Base-by-base conservation (phyloP, 1,140 invertebrate species). In the Lamellibrachia luymesi region DNA sequence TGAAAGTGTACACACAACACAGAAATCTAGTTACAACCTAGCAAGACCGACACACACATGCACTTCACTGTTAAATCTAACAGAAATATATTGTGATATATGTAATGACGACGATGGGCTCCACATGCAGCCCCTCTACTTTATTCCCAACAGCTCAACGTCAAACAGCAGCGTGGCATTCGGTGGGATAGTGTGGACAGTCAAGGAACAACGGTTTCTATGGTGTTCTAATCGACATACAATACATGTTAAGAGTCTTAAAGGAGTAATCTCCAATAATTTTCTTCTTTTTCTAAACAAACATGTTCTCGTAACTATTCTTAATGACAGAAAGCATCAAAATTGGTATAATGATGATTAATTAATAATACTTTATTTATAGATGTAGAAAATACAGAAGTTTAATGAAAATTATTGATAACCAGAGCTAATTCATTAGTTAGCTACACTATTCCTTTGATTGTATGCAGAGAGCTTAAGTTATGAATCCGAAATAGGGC, bases 141-240 rank as follows among this genome's bases (percentile, higher is more conserved):
- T 92, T 22, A 92, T 51, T 38, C 49, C 52, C 50, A 96, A 92
- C 10, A 96, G 94, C 93, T 96, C 95, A 38, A 99, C 98, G 96
- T 99, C 98, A 97, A 99, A 97, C 50, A 98, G 97, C 5, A 99
- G 96, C 1, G 98, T 99, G 0, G 98, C 95, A 96, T 99, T 97
- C 8, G 98, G 97, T 38, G 98, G 98, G 94, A 99, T 99, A 95
- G 95, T 95, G 92, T 51, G n/a, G 38, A 51, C 51, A 22, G 94
- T 95, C 94, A 95, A 95, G 95, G 94, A 93, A 90, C 7, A 93
- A 64, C n/a, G 0, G 92, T 92, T 38, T 38, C 91, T 49, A n/a
- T 52, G 38, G 13, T 92, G 50, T n/a, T 56, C n/a, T 5, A 93
- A 56, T 92, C n/a, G 25, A 52, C 38, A 38, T 38, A 38, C 38